These are phyloP conservation scores for Andrena hattorfiana DNA, from an alignment of 2,888 invertebrate genomes.

Conservation along the genomic window DNA sequence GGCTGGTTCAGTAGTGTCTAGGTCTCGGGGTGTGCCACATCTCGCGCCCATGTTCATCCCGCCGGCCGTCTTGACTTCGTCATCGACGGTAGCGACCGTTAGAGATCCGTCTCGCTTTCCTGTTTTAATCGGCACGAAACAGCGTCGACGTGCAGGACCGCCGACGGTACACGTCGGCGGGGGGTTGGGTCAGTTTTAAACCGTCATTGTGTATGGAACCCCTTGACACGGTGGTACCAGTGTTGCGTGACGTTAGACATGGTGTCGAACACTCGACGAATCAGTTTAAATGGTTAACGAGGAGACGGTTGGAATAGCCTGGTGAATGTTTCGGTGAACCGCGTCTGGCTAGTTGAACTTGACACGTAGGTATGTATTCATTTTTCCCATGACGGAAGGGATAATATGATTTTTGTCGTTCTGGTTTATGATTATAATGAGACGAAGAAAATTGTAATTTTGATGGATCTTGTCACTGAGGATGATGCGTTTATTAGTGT, in stretches of 20 bases:
- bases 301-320: neutral
- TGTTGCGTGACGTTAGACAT: neutral
- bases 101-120: slow-evolving; percentile 24
- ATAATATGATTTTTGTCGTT: neutral
- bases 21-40: slow-evolving; percentile 83
- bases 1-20: slow-evolving; percentile 85
- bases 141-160: slow-evolving; percentile 8
- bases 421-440: too few relatives aligned
- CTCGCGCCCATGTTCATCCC: slow-evolving; percentile 75
- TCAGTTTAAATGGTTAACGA: neutral
- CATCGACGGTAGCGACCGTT: slow-evolving; percentile 39
- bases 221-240: neutral
- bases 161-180: slow-evolving; percentile 28
- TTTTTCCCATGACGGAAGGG: neutral
- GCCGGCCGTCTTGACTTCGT: slow-evolving; percentile 60
- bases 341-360: neutral
- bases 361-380: neutral
- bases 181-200: neutral
- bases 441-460: too few relatives aligned
- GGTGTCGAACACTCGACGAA: neutral
- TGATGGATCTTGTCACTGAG: too few relatives aligned
- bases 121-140: slow-evolving; percentile 14
- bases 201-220: neutral
- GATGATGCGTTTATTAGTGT: too few relatives aligned
- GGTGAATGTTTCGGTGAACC: neutral